Conservation (phyloP, 2,888 invertebrate species). For the Microdon myrmicae region DNA sequence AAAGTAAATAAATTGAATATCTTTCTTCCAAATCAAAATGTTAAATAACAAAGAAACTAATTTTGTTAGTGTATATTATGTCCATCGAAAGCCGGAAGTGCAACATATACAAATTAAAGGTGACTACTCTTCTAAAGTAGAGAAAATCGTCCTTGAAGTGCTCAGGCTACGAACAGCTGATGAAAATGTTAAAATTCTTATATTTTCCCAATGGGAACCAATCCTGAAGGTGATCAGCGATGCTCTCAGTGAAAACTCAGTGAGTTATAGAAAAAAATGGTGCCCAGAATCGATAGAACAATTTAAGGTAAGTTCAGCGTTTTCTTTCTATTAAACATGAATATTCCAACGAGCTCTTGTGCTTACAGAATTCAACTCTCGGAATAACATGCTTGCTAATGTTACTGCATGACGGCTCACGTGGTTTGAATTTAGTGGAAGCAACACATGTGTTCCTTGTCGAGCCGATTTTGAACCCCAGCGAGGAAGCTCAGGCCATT, state of each 20-base stretch:
- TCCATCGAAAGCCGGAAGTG: constrained; percentile 60
- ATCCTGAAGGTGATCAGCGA: constrained; percentile 59
- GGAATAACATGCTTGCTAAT: constrained; percentile 73
- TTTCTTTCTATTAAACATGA: not conserved
- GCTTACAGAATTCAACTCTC: constrained; percentile 62
- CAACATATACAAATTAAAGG: too few species aligned
- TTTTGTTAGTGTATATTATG: constrained; percentile 59
- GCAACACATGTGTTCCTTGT: constrained; percentile 81
- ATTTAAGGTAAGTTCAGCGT: constrained; percentile 68
- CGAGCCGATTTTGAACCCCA: constrained; percentile 79
- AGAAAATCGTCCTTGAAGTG: constrained; percentile 72
- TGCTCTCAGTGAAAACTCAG: constrained; percentile 58
- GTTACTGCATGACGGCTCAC: constrained; percentile 75
- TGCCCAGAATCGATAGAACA: constrained; percentile 63
- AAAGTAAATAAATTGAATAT: constrained; percentile 62
- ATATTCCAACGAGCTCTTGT: not conserved
- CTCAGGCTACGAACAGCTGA: constrained; percentile 69
- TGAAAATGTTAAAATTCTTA: constrained; percentile 72
- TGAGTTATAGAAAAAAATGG: constrained; percentile 58
- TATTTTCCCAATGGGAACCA: constrained; percentile 74
- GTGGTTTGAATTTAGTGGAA: constrained; percentile 82
- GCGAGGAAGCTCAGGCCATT: constrained; percentile 80
- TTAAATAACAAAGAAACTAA: constrained; percentile 2
- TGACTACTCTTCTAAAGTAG: constrained; percentile 77
- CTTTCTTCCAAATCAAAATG: not conserved